Percentiles rank a stretch among this genome's conserved stretches.
Conservation (phyloP, 2,888 invertebrate genomes). For the Dusona sp. region DNA sequence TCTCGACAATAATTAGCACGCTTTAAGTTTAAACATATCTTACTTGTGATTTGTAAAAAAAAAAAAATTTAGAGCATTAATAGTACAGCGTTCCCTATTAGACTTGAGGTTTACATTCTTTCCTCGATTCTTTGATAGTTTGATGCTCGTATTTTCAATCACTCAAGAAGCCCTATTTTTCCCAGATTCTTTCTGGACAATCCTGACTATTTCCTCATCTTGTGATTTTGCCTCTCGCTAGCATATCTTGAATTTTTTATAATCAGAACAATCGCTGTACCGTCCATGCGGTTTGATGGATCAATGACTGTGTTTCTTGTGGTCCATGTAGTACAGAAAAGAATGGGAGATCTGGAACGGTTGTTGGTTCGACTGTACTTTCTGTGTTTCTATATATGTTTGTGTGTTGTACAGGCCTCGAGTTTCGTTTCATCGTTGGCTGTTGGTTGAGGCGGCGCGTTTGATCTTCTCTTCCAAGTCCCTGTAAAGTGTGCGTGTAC, state of each 20-base stretch:
- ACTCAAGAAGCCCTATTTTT: background rate
- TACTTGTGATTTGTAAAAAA: no score
- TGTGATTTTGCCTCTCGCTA: background rate
- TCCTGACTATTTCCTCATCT: background rate
- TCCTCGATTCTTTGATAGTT: no score
- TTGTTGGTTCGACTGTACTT: slow-evolving; percentile 30
- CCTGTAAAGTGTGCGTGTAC: slow-evolving; percentile 35
- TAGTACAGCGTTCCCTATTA: no score
- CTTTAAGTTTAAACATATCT: background rate
- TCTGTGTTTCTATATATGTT: slow-evolving; percentile 10
- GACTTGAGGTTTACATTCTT: no score
- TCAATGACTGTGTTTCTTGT: slow-evolving; percentile 40
- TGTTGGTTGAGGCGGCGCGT: slow-evolving; percentile 72
- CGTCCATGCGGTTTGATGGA: slow-evolving; percentile 5
- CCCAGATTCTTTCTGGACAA: background rate
- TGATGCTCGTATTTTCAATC: no score
- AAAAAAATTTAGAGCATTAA: no score
- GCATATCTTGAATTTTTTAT: background rate
- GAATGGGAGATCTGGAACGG: slow-evolving; percentile 16
- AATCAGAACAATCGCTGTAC: slow-evolving; percentile 23
- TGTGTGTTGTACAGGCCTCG: slow-evolving; percentile 51
- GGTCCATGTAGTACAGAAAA: background rate
- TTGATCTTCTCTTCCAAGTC: slow-evolving; percentile 70
- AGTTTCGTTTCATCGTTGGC: slow-evolving; percentile 66
- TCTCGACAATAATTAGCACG: background rate